Evolutionary conservation across 2,113 vertebrate species (phyloP).

Genomic region (Lepisosteus osseus): DNA sequence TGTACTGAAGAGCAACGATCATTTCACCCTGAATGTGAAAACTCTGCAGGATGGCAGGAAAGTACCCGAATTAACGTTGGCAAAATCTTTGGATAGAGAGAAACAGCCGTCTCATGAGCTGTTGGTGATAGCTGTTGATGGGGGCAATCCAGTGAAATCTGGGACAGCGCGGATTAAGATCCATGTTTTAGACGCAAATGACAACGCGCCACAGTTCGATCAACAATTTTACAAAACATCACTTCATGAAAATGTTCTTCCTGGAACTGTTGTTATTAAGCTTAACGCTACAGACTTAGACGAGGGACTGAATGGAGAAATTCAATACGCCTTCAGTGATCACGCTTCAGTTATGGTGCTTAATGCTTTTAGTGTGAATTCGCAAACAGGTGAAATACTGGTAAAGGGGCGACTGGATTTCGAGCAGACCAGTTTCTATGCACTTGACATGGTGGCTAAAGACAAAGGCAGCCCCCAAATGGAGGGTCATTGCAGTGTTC

Average conservation of each 20-base stretch:
- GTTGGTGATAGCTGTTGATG: constrained; percentile 78
- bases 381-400: too few relatives aligned
- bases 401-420: too few relatives aligned
- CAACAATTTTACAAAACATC: constrained; percentile 67
- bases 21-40: constrained; percentile 68
- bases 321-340: constrained; percentile 48
- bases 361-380: constrained; percentile 40
- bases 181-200: constrained; percentile 76
- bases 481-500: too few relatives aligned
- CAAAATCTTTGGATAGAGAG: constrained; percentile 78
- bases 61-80: constrained; percentile 70
- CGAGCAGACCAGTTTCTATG: too few relatives aligned
- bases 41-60: constrained; percentile 64
- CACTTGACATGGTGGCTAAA: too few relatives aligned
- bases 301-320: constrained; percentile 54
- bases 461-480: too few relatives aligned
- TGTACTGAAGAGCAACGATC: constrained; percentile 61
- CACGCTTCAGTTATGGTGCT: constrained; percentile 35
- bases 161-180: constrained; percentile 72
- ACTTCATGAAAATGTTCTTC: constrained; percentile 59
- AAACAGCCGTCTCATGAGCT: constrained; percentile 66
- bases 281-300: constrained; percentile 66
- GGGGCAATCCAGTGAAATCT: constrained; percentile 71
- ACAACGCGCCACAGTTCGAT: constrained; percentile 80
- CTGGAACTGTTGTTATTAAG: constrained; percentile 58